These are phyloP conservation scores for Phataginus tetradactyla DNA, from an alignment of 2,797 vertebrate species.

Conservation along the genomic window DNA sequence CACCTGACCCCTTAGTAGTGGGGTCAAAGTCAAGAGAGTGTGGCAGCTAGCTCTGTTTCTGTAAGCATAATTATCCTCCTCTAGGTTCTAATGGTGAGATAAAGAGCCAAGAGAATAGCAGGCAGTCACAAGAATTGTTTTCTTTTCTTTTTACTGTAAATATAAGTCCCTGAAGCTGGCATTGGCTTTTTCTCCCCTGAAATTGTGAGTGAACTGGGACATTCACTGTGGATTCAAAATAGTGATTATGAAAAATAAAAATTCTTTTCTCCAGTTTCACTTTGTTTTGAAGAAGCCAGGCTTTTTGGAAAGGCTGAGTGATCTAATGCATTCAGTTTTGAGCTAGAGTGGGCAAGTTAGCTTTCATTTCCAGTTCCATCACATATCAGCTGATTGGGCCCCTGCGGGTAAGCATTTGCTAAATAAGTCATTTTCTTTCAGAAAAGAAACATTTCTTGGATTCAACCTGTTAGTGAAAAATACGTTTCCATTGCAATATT, in stretches of 20 bases:
- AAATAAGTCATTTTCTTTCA: slow-evolving; percentile 12
- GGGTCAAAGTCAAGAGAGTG: background rate
- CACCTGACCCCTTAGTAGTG: background rate
- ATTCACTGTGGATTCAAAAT: background rate
- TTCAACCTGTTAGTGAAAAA: background rate
- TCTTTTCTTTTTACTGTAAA: background rate
- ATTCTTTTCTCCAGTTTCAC: background rate
- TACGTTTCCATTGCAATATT: background rate
- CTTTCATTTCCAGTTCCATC: background rate
- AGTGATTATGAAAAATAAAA: background rate
- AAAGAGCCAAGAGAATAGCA: accelerated
- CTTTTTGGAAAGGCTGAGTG: background rate
- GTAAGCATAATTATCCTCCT: background rate
- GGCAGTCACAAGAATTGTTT: background rate
- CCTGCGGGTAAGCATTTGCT: background rate
- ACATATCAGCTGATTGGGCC: background rate
- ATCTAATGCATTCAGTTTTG: background rate
- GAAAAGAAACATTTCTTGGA: slow-evolving; percentile 33
- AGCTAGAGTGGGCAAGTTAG: background rate
- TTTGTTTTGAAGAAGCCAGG: background rate
- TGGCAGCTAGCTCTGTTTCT: background rate
- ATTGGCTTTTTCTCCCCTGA: background rate
- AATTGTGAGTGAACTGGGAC: background rate
- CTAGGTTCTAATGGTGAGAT: background rate
- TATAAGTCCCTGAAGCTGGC: background rate